phyloP scores from a whole-genome alignment of 2,113 vertebrate species.

The Oreotragus oreotragus region DNA sequence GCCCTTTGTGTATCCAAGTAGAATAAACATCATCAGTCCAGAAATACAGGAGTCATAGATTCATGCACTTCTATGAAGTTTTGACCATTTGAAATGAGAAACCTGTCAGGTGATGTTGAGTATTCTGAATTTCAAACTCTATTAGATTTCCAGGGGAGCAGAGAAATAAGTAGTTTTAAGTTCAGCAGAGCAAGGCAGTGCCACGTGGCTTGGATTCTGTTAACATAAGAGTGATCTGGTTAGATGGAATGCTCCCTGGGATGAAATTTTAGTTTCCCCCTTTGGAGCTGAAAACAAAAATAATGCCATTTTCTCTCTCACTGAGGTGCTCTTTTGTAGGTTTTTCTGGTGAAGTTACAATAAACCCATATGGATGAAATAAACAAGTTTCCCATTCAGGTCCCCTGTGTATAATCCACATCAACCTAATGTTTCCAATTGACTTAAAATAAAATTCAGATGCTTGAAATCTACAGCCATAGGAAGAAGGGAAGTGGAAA shows the following conservation, averaged over 20 bases:
- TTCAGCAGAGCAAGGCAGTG: conserved; percentile 21
- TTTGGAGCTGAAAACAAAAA: conserved; percentile 45
- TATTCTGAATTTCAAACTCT: conserved; percentile 52
- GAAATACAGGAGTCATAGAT: not conserved
- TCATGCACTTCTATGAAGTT: conserved; percentile 26
- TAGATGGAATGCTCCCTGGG: conserved; percentile 60
- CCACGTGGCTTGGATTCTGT: conserved; percentile 19
- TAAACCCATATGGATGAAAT: conserved; percentile 57
- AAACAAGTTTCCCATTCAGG: conserved; percentile 62
- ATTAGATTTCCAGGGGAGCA: conserved; percentile 17
- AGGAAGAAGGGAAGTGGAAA: not conserved
- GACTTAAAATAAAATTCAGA: conserved; percentile 70
- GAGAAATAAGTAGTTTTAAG: conserved; percentile 40
- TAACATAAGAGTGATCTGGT: conserved; percentile 31
- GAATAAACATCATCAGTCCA: not conserved
- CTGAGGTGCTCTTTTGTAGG: conserved; percentile 46
- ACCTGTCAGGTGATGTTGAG: conserved; percentile 35
- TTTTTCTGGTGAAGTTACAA: conserved; percentile 63
- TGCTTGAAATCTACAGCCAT: conserved; percentile 55
- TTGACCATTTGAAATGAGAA: conserved; percentile 41
- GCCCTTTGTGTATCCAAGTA: not conserved
- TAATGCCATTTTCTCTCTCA: conserved; percentile 45
- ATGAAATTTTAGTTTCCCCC: conserved; percentile 51
- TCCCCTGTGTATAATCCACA: conserved; percentile 55
- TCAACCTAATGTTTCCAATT: conserved; percentile 60